Evolutionary conservation across 2,888 invertebrate genomes (phyloP).

Genomic region (Beris morrisii): DNA sequence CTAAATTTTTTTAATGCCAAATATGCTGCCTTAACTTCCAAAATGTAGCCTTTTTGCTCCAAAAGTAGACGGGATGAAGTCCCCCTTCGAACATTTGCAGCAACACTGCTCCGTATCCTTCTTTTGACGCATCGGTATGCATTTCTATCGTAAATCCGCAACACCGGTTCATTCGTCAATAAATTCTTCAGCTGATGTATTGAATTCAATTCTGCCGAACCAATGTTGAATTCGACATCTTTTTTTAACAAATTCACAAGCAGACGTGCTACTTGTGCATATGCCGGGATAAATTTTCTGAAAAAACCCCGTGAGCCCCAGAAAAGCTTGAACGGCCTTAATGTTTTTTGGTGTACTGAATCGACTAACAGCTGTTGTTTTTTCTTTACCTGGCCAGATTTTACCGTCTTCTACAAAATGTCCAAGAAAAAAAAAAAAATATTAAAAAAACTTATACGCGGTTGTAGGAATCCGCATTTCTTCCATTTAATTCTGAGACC

Average conservation of each 20-base stretch:
- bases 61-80: too few relatives aligned
- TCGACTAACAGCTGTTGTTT: too few relatives aligned
- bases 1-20: too few relatives aligned
- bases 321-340: neutral
- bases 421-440: too few relatives aligned
- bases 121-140: slow-evolving; percentile 4
- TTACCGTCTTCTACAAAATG: too few relatives aligned
- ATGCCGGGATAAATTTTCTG: neutral
- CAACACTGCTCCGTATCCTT: slow-evolving; percentile 1
- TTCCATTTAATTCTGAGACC: neutral
- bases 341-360: neutral
- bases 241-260: neutral
- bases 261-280: neutral
- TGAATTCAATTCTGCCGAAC: neutral
- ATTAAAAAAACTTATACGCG: too few relatives aligned
- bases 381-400: too few relatives aligned
- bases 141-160: slow-evolving; percentile 7
- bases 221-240: neutral
- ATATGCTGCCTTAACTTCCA: too few relatives aligned
- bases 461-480: too few relatives aligned
- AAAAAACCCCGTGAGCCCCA: neutral
- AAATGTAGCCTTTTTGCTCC: too few relatives aligned
- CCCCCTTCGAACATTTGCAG: neutral
- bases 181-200: too few relatives aligned
- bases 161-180: neutral